These are phyloP conservation scores for Drosophila willistoni DNA, from an alignment of 1,140 invertebrate species.

Conservation along the genomic window DNA sequence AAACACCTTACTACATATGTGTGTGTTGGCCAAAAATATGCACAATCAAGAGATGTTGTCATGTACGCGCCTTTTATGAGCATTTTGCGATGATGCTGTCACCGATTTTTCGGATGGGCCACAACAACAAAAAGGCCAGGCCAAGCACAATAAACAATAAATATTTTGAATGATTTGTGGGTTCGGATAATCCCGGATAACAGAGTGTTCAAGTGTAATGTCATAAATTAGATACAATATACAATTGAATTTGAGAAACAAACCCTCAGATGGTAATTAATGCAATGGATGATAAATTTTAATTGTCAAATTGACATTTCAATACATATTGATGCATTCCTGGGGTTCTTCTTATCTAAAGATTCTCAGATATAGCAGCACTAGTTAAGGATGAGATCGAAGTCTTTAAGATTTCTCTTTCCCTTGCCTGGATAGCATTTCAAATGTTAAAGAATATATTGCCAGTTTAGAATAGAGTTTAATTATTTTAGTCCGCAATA, in stretches of 20 bases:
- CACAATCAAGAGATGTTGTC: slow-evolving; percentile 61
- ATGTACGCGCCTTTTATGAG: slow-evolving; percentile 77
- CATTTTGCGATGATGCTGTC: slow-evolving; percentile 71
- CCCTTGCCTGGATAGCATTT: no score
- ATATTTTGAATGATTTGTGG: slow-evolving; percentile 37
- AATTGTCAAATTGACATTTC: neutral
- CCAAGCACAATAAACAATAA: slow-evolving; percentile 43
- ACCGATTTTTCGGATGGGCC: slow-evolving; percentile 51
- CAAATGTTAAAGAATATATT: no score
- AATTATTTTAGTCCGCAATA: no score
- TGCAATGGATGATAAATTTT: neutral
- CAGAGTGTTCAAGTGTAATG: slow-evolving; percentile 17
- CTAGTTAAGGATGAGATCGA: no score
- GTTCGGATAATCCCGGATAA: slow-evolving; percentile 56
- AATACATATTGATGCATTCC: neutral
- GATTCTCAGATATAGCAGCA: no score
- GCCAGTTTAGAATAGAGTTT: no score
- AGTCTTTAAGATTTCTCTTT: no score
- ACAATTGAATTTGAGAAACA: neutral
- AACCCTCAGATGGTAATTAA: neutral
- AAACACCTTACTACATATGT: slow-evolving; percentile 15
- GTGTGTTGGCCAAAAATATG: slow-evolving; percentile 67
- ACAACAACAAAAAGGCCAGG: slow-evolving; percentile 35
- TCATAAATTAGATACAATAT: slow-evolving; percentile 10
- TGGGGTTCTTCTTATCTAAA: no score